Percentiles rank a stretch among this genome's conserved stretches.
phyloP scores from a whole-genome alignment of 2,113 vertebrate species.

The Caranx ignobilis region DNA sequence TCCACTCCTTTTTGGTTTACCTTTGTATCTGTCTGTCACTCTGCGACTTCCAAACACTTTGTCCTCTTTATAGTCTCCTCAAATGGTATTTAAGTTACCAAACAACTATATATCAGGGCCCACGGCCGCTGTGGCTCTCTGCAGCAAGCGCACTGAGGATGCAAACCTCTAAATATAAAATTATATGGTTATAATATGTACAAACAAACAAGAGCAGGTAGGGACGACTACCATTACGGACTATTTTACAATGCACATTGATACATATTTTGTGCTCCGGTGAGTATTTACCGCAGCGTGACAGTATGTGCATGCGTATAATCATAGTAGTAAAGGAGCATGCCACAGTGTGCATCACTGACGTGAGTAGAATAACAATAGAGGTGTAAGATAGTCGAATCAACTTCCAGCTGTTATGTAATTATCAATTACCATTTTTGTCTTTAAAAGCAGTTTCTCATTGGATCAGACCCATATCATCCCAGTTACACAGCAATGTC shows the following conservation, averaged over 20 bases:
- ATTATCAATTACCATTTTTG: background rate
- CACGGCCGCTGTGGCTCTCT: background rate
- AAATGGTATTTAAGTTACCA: constrained; percentile 1
- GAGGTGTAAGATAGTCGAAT: background rate
- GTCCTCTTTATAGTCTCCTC: background rate
- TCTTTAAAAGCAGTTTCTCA: background rate
- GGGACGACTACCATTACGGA: background rate
- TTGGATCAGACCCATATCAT: background rate
- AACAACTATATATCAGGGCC: background rate
- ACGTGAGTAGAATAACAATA: background rate
- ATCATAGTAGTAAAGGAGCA: too few species aligned
- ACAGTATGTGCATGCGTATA: too few species aligned
- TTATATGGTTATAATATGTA: too few species aligned
- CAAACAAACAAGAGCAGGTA: too few species aligned
- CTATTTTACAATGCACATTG: background rate
- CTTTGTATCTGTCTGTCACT: constrained; percentile 17
- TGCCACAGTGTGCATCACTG: background rate
- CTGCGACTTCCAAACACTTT: background rate
- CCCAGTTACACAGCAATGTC: background rate
- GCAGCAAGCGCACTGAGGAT: too few species aligned
- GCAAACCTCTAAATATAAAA: too few species aligned
- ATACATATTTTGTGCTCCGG: background rate
- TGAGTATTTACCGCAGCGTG: background rate
- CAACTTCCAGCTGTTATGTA: too few species aligned
- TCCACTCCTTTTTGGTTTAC: constrained; percentile 25